Base-by-base conservation (phyloP, 1,140 invertebrate genomes). In the Conus ventricosus region DNA sequence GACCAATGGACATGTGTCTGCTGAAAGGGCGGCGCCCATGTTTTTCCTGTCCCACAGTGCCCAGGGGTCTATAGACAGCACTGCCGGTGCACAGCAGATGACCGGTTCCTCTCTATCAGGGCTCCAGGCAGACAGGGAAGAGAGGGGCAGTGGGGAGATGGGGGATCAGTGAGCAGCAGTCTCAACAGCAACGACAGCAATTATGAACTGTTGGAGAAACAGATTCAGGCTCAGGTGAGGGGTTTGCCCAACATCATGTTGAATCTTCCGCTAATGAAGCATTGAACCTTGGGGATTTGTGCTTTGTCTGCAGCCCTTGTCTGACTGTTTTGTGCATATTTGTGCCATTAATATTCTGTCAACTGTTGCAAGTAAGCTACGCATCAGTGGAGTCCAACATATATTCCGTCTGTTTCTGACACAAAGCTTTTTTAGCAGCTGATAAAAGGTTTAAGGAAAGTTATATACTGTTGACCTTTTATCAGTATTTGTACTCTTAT, bases 151-250 rank as follows among this genome's bases (percentile, higher is more conserved):
- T 54, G 51, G 57, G 81, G 60, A 60, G 81, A 84, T 23, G 51
- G 53, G 11, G 83, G n/a, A 4, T 80, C 76, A 51, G 54, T 60
- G 20, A 55, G 85, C 51, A 87, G 89, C 75, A 88, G 87, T 75
- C 23, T 83, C 25, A 39, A 82, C 67, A 71, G 67, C 67, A 71
- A 8, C 67, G 67, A 71, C 76, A 85, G 83, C 67, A 90, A 80
- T 25, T 90, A 80, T 63, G 89, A 90, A 25, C 23, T 63, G 2
- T 54, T 90, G 25, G 89, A 90, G 57, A 88, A 75, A 63, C 83
- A 88, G 71, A 82, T 87, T 53, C 83, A 86, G 63, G 11, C 54
- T 20, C 89, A 89, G 88, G 88, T 89, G 76, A 54, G 20, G 10
- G 67, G 67, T 63, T 39, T 39, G 39, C 39, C 39, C 3, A 39